These are phyloP conservation scores for Tupaia tana DNA, from an alignment of 2,113 vertebrate species.

Conservation along the genomic window DNA sequence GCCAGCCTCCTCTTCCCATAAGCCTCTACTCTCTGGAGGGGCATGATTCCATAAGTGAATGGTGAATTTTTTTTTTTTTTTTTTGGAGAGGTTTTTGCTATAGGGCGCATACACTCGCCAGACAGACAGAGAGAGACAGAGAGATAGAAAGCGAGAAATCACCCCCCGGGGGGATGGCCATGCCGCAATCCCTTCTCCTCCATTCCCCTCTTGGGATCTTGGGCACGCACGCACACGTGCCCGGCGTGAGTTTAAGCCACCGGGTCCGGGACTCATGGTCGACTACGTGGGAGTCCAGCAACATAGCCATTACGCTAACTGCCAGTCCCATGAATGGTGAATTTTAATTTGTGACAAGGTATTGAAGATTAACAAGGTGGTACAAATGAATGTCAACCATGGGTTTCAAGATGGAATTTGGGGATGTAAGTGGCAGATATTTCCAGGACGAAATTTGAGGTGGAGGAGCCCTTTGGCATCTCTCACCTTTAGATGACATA, in stretches of 20 bases:
- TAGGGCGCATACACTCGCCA: no score
- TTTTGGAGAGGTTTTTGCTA: no score
- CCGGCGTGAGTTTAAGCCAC: no score
- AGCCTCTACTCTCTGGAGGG: not conserved
- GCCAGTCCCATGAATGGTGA: not conserved
- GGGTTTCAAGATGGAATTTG: slow-evolving; percentile 34
- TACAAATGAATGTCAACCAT: slow-evolving; percentile 22
- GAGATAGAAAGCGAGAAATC: no score
- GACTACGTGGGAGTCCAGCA: no score
- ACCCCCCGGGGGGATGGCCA: no score
- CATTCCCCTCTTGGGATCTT: no score
- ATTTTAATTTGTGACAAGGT: slow-evolving; percentile 46
- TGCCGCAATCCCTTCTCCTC: no score
- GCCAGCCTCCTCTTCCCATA: not conserved
- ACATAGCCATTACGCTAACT: no score
- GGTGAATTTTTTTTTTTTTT: slow-evolving; percentile 10
- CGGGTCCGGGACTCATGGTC: no score
- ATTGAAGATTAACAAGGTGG: slow-evolving; percentile 31
- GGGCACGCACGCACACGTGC: no score
- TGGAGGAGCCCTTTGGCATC: not conserved
- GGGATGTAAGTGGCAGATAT: not conserved
- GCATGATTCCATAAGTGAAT: not conserved
- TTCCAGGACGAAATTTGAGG: not conserved
- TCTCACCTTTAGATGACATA: not conserved
- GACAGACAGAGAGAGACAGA: no score